These are phyloP conservation scores for Drosophila mauritiana DNA, from an alignment of 1,140 invertebrate genomes.

Conservation along the genomic window DNA sequence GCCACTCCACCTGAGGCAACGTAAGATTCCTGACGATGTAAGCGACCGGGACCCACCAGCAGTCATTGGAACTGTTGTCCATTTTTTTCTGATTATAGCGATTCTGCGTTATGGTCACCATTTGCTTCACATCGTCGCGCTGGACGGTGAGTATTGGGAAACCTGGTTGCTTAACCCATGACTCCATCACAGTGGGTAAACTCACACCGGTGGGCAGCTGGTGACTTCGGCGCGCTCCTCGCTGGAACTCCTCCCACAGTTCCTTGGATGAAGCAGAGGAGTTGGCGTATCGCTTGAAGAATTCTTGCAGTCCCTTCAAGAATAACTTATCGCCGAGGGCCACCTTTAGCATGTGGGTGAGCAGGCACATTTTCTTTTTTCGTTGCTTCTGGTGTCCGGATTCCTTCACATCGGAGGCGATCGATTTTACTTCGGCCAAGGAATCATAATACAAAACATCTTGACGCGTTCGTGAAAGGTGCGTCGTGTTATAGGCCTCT, in stretches of 20 bases:
- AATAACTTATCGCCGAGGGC: slow-evolving; percentile 91
- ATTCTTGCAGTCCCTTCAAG: slow-evolving; percentile 88
- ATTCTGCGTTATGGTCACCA: slow-evolving; percentile 85
- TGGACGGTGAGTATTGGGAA: slow-evolving; percentile 90
- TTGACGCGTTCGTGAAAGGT: slow-evolving; percentile 85
- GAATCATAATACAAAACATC: slow-evolving; percentile 85
- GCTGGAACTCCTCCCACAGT: slow-evolving; percentile 90
- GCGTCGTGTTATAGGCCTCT: slow-evolving; percentile 86
- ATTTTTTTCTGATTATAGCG: slow-evolving; percentile 73
- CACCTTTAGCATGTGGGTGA: slow-evolving; percentile 94
- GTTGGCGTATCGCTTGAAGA: slow-evolving; percentile 87
- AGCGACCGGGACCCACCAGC: slow-evolving; percentile 86
- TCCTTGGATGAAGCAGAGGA: slow-evolving; percentile 91
- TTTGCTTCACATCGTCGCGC: slow-evolving; percentile 86
- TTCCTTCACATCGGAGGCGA: slow-evolving; percentile 86
- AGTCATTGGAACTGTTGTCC: slow-evolving; percentile 9
- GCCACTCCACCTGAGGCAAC: slow-evolving; percentile 87
- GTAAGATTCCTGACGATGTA: slow-evolving; percentile 87
- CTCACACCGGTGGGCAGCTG: slow-evolving; percentile 85
- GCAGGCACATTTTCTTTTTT: slow-evolving; percentile 91
- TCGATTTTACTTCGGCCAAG: slow-evolving; percentile 85
- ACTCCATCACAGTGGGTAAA: slow-evolving; percentile 90
- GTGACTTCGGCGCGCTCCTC: slow-evolving; percentile 84
- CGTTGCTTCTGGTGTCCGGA: slow-evolving; percentile 93
- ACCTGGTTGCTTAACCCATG: slow-evolving; percentile 92